Evolutionary conservation across 2,888 invertebrate species (phyloP).

Genomic region (Diloba caeruleocephala): DNA sequence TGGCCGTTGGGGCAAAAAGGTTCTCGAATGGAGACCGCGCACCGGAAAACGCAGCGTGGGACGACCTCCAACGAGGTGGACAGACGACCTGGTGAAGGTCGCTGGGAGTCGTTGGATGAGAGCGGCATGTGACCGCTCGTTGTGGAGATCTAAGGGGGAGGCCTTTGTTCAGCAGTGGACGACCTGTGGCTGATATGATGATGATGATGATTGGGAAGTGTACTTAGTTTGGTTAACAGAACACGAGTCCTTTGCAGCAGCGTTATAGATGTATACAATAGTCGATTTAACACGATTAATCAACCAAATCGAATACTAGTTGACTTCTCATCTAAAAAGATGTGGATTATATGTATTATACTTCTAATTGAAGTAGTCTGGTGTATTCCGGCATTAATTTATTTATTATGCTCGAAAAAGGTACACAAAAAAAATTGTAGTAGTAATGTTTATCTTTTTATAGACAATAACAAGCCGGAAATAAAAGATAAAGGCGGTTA

Average conservation of each 20-base stretch:
- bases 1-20: no score
- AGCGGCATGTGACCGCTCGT: no score
- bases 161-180: no score
- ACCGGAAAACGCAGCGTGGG: no score
- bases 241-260: constrained; percentile 48
- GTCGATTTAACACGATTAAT: not conserved
- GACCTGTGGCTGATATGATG: no score
- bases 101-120: no score
- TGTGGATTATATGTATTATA: constrained; percentile 65
- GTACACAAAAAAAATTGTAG: constrained; percentile 41
- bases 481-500: constrained; percentile 11
- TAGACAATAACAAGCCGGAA: constrained; percentile 29
- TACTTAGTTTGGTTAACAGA: constrained; percentile 75
- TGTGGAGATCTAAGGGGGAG: no score
- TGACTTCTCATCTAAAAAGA: constrained; percentile 65
- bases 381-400: constrained; percentile 71
- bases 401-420: constrained; percentile 51
- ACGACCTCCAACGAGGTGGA: no score
- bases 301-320: constrained; percentile 26
- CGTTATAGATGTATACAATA: constrained; percentile 34
- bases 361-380: constrained; percentile 74
- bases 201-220: constrained; percentile 83
- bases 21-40: no score
- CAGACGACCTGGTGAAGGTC: no score
- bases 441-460: constrained; percentile 48